phyloP scores from a whole-genome alignment of 2,113 vertebrate species.

The Petaurus breviceps region DNA sequence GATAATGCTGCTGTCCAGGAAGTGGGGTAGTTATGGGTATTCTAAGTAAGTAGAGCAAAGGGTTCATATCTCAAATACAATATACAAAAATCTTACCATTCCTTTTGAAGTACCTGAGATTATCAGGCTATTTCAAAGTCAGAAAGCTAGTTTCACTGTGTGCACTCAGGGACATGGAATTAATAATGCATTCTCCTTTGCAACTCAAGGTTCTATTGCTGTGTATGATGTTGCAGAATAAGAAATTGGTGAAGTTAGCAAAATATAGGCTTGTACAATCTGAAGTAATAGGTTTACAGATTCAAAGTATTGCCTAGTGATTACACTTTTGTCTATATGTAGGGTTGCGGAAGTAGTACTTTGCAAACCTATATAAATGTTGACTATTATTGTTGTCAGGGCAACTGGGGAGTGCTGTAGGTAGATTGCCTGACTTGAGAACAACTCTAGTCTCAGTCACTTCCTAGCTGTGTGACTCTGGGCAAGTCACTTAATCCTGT shows the following conservation, averaged over 20 bases:
- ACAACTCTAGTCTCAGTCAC: background rate
- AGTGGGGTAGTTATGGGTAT: background rate
- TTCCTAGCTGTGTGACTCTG: background rate
- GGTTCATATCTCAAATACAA: rapidly evolving
- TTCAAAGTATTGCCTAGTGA: no score
- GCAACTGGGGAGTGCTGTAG: background rate
- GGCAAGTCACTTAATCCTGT: background rate
- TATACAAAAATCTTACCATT: background rate
- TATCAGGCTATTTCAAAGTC: background rate
- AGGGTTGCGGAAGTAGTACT: background rate
- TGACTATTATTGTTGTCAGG: background rate
- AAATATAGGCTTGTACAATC: background rate
- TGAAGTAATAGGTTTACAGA: background rate
- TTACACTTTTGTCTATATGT: background rate
- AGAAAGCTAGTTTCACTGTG: background rate
- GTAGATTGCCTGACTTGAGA: background rate
- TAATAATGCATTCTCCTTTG: background rate
- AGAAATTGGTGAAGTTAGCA: rapidly evolving
- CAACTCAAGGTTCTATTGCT: background rate
- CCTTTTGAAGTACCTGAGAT: background rate
- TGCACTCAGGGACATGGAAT: background rate
- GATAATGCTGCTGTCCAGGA: rapidly evolving
- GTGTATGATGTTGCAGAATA: background rate
- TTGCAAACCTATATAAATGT: background rate
- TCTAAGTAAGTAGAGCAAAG: background rate